Base-by-base conservation (phyloP, 2,113 vertebrate genomes). In the rabbit (Oryctolagus cuniculus) region DNA sequence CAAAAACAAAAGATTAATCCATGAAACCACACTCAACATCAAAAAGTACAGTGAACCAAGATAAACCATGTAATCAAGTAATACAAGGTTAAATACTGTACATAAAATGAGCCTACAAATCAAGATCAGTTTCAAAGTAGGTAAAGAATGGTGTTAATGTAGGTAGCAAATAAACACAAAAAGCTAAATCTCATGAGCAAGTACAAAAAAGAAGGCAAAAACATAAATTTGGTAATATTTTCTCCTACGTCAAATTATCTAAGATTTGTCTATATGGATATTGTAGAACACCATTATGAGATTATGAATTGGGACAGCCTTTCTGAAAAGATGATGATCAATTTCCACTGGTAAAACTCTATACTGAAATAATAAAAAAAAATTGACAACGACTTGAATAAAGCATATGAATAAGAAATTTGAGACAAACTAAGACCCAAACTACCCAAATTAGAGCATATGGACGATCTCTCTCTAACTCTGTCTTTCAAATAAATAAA, bases 251-350 rank as follows among this genome's bases (percentile, higher is more conserved):
- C 31, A 86, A 67, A 86, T 95, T 78, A 81, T 6, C 31, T 78
- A 89, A 75, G 10, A 67, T 86, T 86, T 77, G 36, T 80, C 84
- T 64, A 2, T 77, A 31, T 53, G 36, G 13, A 13, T 82, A 27
- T 24, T 77, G 3, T 75, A 81, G 75, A 77, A 90, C 10, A 87
- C 27, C 12, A 7, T 82, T 36, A 84, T 77, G 3, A 66, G 17
- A 91, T 70, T 69, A 79, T 44, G 90, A 34, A 67, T 36, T 25
- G 8, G 27, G 61, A 87, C 5, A 64, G 38, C 86, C 38, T 74
- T 93, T 86, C 38, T 34, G 29, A 90, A 96, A 93, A 66, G 21
- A 96, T 15, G 2, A 4, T 87, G 66, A 75, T 29, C 53, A 75
- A 90, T 70, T 61, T 31, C 16, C 49, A 66, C 82, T 82, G 74